Evolutionary conservation across 2,888 invertebrate genomes (phyloP).

Genomic region (Macrophya annulata): DNA sequence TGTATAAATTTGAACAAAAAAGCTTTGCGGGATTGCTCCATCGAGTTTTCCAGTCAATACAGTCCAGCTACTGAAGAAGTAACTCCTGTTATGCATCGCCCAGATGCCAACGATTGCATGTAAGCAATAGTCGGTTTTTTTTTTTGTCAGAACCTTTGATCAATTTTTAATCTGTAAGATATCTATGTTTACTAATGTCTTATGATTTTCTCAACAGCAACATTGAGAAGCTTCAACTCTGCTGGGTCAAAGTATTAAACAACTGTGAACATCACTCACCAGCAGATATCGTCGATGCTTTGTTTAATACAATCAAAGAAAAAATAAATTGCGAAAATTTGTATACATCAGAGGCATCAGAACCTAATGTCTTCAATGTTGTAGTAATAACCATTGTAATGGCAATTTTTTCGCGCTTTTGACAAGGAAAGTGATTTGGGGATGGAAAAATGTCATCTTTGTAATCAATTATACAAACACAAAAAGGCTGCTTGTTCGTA

Average conservation of each 20-base stretch:
- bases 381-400: slow-evolving; percentile 1
- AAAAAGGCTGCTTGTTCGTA: neutral
- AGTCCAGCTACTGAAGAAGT: slow-evolving; percentile 72
- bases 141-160: neutral
- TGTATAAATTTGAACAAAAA: slow-evolving; percentile 85
- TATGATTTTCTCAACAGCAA: slow-evolving; percentile 76
- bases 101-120: slow-evolving; percentile 82
- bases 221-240: slow-evolving; percentile 81
- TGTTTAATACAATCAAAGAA: slow-evolving; percentile 87
- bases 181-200: slow-evolving; percentile 13
- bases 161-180: neutral
- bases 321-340: slow-evolving; percentile 83
- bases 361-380: neutral
- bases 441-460: neutral
- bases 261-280: slow-evolving; percentile 88
- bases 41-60: slow-evolving; percentile 83
- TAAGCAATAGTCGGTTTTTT: neutral
- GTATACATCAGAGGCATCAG: neutral
- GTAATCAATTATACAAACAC: neutral
- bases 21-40: slow-evolving; percentile 84
- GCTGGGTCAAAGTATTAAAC: slow-evolving; percentile 84
- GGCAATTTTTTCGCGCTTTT: neutral
- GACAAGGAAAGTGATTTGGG: neutral
- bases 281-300: slow-evolving; percentile 89
- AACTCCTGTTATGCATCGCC: slow-evolving; percentile 82